phyloP scores from a whole-genome alignment of 92 coral and sea anemone genomes.

The Epizoanthus fatuus region DNA sequence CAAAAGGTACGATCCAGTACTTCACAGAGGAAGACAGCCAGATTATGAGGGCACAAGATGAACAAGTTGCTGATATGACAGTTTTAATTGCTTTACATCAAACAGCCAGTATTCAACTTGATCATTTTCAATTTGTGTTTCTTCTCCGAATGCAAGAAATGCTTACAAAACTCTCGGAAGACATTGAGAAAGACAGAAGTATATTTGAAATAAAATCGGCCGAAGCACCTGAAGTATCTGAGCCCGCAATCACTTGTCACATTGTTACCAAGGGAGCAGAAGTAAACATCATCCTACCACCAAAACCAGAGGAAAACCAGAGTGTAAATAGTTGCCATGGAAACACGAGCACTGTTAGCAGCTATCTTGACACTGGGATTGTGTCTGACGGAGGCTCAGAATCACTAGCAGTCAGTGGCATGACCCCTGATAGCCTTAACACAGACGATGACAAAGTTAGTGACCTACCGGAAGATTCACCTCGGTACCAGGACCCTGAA shows the following conservation, averaged over 20 bases:
- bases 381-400: conserved; percentile 72
- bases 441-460: conserved; percentile 42
- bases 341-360: conserved; percentile 80
- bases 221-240: conserved; percentile 9
- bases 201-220: conserved; percentile 32
- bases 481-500: conserved; percentile 29
- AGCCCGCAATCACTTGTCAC: conserved; percentile 75
- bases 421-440: conserved; percentile 44
- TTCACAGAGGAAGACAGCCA: conserved; percentile 31
- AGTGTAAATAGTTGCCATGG: conserved; percentile 47
- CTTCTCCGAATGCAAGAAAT: conserved; percentile 93
- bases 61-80: conserved; percentile 81
- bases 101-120: conserved; percentile 71
- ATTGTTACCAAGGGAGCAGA: conserved; percentile 82
- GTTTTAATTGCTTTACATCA: conserved; percentile 76
- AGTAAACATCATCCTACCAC: conserved; percentile 84
- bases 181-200: conserved; percentile 66
- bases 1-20: conserved; percentile 22
- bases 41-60: conserved; percentile 24
- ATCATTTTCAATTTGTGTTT: conserved; percentile 95
- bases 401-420: conserved; percentile 55
- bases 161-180: conserved; percentile 79
- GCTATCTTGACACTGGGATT: conserved; percentile 78
- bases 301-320: conserved; percentile 78
- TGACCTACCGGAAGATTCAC: conserved; percentile 8